A percentile compares a stretch with the other conserved stretches of the same genome.
phyloP scores from a whole-genome alignment of 2,888 invertebrate genomes.

The Aleiodes leptofemur region DNA sequence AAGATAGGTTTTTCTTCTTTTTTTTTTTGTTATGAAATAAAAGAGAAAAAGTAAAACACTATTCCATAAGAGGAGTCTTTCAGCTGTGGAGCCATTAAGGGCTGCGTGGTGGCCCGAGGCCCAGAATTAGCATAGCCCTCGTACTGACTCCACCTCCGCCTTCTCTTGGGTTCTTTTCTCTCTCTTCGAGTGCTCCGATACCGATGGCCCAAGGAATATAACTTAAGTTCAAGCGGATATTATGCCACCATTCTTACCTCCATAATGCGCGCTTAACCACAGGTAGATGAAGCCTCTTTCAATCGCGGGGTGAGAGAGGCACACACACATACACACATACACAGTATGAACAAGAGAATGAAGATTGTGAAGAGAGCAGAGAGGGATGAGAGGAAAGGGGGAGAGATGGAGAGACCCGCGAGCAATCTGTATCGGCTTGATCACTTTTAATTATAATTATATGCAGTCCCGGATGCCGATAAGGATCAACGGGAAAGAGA shows the following conservation, averaged over 20 bases:
- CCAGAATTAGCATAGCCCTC: conserved; percentile 73
- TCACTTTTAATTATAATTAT: conserved; percentile 75
- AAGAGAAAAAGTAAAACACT: not conserved
- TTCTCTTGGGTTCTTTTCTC: conserved; percentile 46
- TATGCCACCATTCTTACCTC: conserved; percentile 73
- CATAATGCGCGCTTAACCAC: conserved; percentile 67
- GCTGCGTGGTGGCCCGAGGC: conserved; percentile 74
- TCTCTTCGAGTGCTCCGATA: conserved; percentile 39
- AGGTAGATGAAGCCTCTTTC: conserved; percentile 61
- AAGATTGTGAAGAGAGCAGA: conserved; percentile 35
- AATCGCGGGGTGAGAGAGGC: conserved; percentile 58
- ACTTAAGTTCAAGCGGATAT: conserved; percentile 74
- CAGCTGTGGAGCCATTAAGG: conserved; percentile 72
- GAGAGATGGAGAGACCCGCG: conserved; percentile 49
- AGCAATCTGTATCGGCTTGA: conserved; percentile 66
- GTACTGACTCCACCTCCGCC: conserved; percentile 73
- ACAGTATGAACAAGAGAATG: conserved; percentile 19
- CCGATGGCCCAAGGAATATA: conserved; percentile 62
- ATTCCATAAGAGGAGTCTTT: conserved; percentile 57
- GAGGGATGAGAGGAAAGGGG: conserved; percentile 45
- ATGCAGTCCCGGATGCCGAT: conserved; percentile 68
- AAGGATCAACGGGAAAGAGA: conserved; percentile 60
- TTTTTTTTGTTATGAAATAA: conserved; percentile 5
- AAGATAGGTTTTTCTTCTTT: no score
- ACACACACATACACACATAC: no score